Percentiles rank a stretch among this genome's conserved stretches.
phyloP scores from a whole-genome alignment of 35 echinoderm and acorn worm genomes.

The Chiridota heheva region DNA sequence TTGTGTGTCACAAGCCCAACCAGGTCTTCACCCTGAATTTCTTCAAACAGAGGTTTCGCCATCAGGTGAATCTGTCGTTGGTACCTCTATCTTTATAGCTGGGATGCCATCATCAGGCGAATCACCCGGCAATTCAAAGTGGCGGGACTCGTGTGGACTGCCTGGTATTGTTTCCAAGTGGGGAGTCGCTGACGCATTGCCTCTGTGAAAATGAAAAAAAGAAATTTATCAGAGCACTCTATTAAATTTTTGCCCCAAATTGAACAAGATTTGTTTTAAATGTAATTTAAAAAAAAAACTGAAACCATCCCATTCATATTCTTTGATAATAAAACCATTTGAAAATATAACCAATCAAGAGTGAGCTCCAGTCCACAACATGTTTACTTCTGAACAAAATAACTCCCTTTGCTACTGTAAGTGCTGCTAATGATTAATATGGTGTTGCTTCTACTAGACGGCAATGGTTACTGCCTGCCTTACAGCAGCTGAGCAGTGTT shows the following conservation, averaged over 20 bases:
- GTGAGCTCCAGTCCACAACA: neutral
- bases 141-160: slow-evolving; percentile 20
- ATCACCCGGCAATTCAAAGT: slow-evolving; percentile 13
- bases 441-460: too few relatives aligned
- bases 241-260: neutral
- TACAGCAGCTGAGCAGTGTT: too few relatives aligned
- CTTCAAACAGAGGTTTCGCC: too few relatives aligned
- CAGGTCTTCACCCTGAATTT: too few relatives aligned
- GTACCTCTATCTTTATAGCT: slow-evolving; percentile 25
- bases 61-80: too few relatives aligned
- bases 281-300: neutral
- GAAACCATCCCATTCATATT: neutral
- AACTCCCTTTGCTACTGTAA: too few relatives aligned
- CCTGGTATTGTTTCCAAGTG: slow-evolving; percentile 34
- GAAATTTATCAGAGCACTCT: neutral
- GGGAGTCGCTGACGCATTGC: slow-evolving; percentile 21
- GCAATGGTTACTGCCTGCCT: too few relatives aligned
- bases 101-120: neutral
- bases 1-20: too few relatives aligned
- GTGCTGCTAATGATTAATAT: too few relatives aligned
- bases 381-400: neutral
- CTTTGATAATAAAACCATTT: neutral
- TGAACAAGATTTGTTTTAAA: neutral
- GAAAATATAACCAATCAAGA: neutral
- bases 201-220: neutral